Evolutionary conservation across 2,797 vertebrate genomes (phyloP).

Genomic region (Selene dorsalis): DNA sequence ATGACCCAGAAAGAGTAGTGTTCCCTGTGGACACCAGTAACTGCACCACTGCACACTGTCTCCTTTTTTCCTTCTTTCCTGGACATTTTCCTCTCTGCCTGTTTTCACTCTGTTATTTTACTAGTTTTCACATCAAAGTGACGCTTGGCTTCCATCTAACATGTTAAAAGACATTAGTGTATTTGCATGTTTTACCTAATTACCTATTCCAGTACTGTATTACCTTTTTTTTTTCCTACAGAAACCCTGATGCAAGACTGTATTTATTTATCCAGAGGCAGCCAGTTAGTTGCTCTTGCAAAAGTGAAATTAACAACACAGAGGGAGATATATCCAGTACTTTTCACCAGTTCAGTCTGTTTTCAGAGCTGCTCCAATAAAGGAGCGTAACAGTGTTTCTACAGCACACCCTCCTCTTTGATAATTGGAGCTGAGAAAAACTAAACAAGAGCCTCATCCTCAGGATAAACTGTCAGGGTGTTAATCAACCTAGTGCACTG

Average conservation of each 20-base stretch:
- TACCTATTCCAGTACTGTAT: neutral
- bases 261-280: neutral
- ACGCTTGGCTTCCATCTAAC: neutral
- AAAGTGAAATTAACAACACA: constrained; percentile 5
- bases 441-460: constrained; percentile 2
- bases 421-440: constrained; percentile 15
- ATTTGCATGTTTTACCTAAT: constrained; percentile 14
- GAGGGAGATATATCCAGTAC: neutral
- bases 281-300: neutral
- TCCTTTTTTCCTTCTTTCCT: constrained; percentile 37
- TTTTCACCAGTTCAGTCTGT: neutral
- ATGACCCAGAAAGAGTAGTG: constrained; percentile 73
- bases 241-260: neutral
- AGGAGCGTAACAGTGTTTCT: neutral
- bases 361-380: neutral
- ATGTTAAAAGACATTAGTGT: neutral
- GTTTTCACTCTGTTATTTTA: constrained; percentile 16
- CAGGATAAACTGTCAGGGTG: constrained; percentile 11
- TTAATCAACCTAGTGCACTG: constrained; percentile 22
- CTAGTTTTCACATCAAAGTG: constrained; percentile 14
- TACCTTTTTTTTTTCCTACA: neutral
- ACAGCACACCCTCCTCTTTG: neutral
- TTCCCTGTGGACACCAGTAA: constrained; percentile 75
- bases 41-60: constrained; percentile 63
- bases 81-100: constrained; percentile 8